phyloP scores from a whole-genome alignment of 2,888 invertebrate species.

The Yponomeuta cagnagella region DNA sequence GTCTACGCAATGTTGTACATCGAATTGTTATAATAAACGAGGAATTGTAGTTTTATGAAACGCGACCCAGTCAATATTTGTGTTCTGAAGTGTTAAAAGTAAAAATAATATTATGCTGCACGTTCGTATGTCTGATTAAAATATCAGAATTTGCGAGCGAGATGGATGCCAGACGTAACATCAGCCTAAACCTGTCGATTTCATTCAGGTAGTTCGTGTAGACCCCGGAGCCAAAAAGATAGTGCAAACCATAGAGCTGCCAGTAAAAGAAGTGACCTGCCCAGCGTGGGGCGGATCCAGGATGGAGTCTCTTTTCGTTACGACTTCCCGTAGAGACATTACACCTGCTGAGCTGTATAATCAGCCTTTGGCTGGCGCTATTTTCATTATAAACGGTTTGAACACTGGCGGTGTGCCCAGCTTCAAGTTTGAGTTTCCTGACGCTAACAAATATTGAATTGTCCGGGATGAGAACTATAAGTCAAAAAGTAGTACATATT shows the following conservation, averaged over 20 bases:
- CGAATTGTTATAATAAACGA: no score
- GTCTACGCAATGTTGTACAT: no score
- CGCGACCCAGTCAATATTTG: no score
- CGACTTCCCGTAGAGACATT: conserved; percentile 58
- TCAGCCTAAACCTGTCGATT: not conserved
- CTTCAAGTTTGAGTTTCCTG: conserved; percentile 27
- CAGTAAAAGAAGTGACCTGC: conserved; percentile 76
- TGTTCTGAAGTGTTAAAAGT: no score
- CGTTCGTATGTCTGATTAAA: no score
- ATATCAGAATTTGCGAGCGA: no score
- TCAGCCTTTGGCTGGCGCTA: conserved; percentile 28
- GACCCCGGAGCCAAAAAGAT: conserved; percentile 62
- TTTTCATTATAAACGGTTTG: conserved; percentile 28
- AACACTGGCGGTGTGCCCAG: conserved; percentile 27
- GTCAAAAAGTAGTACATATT: no score
- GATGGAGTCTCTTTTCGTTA: conserved; percentile 79
- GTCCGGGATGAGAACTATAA: not conserved
- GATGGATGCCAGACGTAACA: no score
- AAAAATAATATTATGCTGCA: no score
- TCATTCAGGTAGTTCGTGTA: conserved; percentile 70
- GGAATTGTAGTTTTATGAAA: no score
- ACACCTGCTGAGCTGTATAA: conserved; percentile 12
- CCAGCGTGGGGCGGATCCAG: conserved; percentile 80
- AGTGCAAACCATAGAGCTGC: conserved; percentile 70
- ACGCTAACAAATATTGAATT: conserved; percentile 27